Conservation (phyloP, 2,888 invertebrate genomes). For the Tetheella fluctuosa region DNA sequence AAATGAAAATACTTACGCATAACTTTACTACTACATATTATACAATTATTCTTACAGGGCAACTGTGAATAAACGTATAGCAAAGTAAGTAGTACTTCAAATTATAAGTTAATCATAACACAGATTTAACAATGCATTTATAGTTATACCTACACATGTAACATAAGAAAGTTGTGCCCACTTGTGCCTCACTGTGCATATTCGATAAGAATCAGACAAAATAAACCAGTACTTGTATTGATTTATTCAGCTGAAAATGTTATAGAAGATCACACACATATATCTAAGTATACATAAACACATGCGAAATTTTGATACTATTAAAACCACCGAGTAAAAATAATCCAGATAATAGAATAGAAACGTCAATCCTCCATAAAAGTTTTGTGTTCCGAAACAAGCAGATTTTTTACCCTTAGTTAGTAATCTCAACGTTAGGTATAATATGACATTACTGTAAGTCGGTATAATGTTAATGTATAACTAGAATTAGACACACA, state of each 20-base stretch:
- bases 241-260: slow-evolving; percentile 15
- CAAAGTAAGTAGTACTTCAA: slow-evolving; percentile 13
- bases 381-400: background rate
- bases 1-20: slow-evolving; percentile 27
- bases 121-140: slow-evolving; percentile 11
- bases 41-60: slow-evolving; percentile 69
- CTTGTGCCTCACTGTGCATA: background rate
- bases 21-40: slow-evolving; percentile 25
- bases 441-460: background rate
- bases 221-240: slow-evolving; percentile 31
- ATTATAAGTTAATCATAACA: slow-evolving; percentile 12
- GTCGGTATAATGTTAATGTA: slow-evolving; percentile 19
- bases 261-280: slow-evolving; percentile 67
- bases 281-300: slow-evolving; percentile 41
- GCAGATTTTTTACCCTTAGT: slow-evolving; percentile 1
- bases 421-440: background rate
- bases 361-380: background rate
- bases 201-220: slow-evolving; percentile 11
- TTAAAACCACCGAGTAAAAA: slow-evolving; percentile 22
- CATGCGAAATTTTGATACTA: slow-evolving; percentile 47
- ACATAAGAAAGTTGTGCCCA: background rate
- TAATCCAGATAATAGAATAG: background rate
- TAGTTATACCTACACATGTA: no score
- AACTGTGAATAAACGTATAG: slow-evolving; percentile 64
- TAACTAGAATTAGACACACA: slow-evolving; percentile 17